Percentiles rank a stretch among this genome's conserved stretches.
Conservation (phyloP, 2,797 vertebrate species). For the Halcyon leucocephala region DNA sequence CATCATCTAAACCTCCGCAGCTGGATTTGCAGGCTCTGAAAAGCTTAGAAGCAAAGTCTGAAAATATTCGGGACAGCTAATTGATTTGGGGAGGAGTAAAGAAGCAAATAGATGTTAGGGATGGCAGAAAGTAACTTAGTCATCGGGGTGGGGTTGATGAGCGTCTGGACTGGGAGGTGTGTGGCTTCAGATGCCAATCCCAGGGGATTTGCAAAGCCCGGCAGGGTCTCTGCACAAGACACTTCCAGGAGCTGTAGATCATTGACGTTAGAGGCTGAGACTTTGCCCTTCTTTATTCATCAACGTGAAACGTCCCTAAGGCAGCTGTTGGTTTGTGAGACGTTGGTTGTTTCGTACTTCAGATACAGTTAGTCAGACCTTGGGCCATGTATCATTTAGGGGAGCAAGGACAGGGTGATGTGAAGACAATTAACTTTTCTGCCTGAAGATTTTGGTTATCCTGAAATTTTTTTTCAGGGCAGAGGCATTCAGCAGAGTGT, state of each 20-base stretch:
- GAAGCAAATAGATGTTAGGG: neutral
- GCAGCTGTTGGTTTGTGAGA: neutral
- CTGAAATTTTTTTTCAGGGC: neutral
- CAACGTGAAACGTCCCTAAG: neutral
- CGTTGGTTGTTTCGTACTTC: neutral
- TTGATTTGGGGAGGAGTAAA: neutral
- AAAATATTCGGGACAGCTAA: neutral
- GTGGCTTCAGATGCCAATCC: neutral
- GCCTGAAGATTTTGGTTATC: neutral
- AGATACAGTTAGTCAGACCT: neutral
- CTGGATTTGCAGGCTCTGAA: neutral
- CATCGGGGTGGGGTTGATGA: neutral
- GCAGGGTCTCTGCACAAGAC: neutral
- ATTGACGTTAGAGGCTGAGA: neutral
- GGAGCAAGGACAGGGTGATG: neutral
- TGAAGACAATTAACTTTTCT: neutral
- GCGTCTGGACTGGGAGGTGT: neutral
- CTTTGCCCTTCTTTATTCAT: neutral
- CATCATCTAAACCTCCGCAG: neutral
- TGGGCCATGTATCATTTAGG: neutral
- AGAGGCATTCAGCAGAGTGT: neutral
- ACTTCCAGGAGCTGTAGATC: neutral
- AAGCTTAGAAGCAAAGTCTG: neutral
- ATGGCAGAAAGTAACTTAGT: neutral
- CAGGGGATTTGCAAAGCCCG: neutral